Conservation (phyloP, 2,888 invertebrate genomes). For the Lottia scabra region DNA sequence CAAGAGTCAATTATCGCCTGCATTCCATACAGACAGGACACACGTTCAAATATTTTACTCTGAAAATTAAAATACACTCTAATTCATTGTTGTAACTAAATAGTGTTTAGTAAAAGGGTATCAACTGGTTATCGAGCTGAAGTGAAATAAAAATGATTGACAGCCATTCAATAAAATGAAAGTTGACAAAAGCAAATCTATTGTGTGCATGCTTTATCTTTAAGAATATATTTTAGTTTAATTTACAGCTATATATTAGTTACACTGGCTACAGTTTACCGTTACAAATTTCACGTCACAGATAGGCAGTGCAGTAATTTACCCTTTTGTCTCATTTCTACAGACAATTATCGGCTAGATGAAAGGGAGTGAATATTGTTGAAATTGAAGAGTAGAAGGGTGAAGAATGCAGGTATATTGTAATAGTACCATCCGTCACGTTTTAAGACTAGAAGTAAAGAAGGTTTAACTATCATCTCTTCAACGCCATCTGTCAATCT, state of each 20-base stretch:
- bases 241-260: not conserved
- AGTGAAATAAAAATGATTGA: not conserved
- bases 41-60: too few relatives aligned
- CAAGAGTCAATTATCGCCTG: slow-evolving; percentile 1
- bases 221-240: not conserved
- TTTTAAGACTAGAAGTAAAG: not conserved
- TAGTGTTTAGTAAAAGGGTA: not conserved
- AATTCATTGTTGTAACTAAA: not conserved
- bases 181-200: too few relatives aligned
- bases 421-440: not conserved
- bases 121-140: too few relatives aligned
- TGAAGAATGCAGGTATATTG: slow-evolving; percentile 1
- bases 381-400: not conserved
- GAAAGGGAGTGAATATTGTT: not conserved
- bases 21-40: not conserved
- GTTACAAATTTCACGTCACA: slow-evolving; percentile 1
- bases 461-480: slow-evolving; percentile 1
- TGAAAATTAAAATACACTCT: too few relatives aligned
- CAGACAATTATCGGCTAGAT: not conserved
- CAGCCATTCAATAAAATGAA: not conserved
- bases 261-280: not conserved
- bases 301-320: not conserved
- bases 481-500: not conserved
- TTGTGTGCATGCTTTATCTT: too few relatives aligned
- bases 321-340: not conserved